These are phyloP conservation scores for Merluccius polli DNA, from an alignment of 2,797 vertebrate species.

Conservation along the genomic window DNA sequence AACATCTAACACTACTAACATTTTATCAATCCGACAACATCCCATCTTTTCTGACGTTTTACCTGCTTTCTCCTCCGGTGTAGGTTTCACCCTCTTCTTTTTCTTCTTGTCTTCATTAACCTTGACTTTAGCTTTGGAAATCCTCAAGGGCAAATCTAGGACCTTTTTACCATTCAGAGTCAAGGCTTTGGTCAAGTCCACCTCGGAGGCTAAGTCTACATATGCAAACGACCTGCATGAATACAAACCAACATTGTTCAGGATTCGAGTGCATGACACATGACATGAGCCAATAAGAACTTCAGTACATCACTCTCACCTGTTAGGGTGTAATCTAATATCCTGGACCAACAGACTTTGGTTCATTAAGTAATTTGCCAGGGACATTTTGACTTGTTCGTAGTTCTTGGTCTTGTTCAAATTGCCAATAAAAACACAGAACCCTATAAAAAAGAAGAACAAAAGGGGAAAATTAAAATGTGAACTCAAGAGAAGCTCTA, in stretches of 20 bases:
- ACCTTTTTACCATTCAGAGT: constrained; percentile 80
- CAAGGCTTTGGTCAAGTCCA: constrained; percentile 86
- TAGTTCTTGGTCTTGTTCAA: constrained; percentile 74
- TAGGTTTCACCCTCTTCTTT: constrained; percentile 40
- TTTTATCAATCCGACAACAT: too few species aligned
- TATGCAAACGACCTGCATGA: constrained; percentile 82
- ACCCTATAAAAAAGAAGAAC: constrained; percentile 48
- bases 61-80: constrained; percentile 79
- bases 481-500: neutral
- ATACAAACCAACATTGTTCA: neutral
- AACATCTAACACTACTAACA: neutral
- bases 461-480: neutral
- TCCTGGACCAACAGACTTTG: constrained; percentile 80
- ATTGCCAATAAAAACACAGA: constrained; percentile 83
- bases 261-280: neutral
- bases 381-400: constrained; percentile 76
- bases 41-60: constrained; percentile 16
- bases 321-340: constrained; percentile 78
- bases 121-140: constrained; percentile 75
- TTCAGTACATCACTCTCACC: constrained; percentile 64
- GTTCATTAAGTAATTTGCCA: constrained; percentile 79
- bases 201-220: constrained; percentile 81
- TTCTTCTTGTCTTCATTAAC: constrained; percentile 47
- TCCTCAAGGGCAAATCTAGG: constrained; percentile 79
- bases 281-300: neutral